Evolutionary conservation across 1,140 invertebrate species (phyloP).

Genomic region (Aphelenchoides fujianensis): DNA sequence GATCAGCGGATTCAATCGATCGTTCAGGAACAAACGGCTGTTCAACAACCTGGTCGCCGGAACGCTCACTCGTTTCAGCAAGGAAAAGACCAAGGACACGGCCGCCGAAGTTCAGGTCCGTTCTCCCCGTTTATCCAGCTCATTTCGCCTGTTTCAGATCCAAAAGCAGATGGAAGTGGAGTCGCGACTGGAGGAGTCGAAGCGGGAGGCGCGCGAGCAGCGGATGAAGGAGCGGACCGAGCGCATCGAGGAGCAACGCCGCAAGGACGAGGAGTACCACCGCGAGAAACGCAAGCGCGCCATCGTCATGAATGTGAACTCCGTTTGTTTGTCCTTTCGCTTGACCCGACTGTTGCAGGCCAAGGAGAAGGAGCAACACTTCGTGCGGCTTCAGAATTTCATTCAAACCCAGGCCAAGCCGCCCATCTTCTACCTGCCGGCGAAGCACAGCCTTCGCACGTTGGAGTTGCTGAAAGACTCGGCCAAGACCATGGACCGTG

Average conservation of each 20-base stretch:
- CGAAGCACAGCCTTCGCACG: constrained; percentile 69
- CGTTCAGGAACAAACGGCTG: constrained; percentile 78
- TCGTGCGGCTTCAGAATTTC: constrained; percentile 75
- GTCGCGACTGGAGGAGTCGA: constrained; percentile 85
- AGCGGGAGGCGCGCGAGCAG: constrained; percentile 78
- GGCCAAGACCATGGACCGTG: constrained; percentile 42
- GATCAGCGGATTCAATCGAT: too few species aligned
- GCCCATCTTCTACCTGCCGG: constrained; percentile 80
- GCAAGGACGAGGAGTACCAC: constrained; percentile 81
- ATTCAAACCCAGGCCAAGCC: constrained; percentile 83
- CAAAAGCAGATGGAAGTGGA: constrained; percentile 82
- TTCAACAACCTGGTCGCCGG: constrained; percentile 83
- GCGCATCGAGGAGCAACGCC: constrained; percentile 77
- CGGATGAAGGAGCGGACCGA: constrained; percentile 79
- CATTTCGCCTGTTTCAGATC: constrained; percentile 67
- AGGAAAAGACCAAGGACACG: constrained; percentile 72
- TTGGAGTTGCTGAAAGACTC: constrained; percentile 61
- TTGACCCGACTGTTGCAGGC: constrained; percentile 64
- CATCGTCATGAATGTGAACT: constrained; percentile 66
- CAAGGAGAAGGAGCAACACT: constrained; percentile 79
- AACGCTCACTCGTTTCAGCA: constrained; percentile 87
- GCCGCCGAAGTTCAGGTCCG: constrained; percentile 30
- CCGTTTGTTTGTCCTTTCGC: constrained; percentile 18
- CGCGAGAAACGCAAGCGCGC: constrained; percentile 85
- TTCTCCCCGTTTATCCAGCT: constrained; percentile 27